Conservation (phyloP, 2,797 vertebrate species). For the Adelosebastes latens region DNA sequence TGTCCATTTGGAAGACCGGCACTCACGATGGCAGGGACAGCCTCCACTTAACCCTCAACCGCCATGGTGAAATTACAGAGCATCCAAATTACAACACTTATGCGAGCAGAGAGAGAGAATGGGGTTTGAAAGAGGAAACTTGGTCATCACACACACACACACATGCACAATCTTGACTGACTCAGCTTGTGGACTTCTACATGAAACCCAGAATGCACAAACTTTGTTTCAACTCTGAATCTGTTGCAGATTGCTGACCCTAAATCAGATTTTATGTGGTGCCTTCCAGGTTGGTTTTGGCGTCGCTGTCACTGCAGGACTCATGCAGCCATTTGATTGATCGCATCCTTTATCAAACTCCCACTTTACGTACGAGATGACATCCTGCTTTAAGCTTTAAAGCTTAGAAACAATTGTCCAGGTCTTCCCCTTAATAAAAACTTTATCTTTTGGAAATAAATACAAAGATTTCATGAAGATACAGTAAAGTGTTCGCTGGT, state of each 20-base stretch:
- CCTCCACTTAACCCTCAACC: conserved; percentile 84
- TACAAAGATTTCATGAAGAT: neutral
- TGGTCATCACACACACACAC: conserved; percentile 17
- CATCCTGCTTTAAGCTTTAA: neutral
- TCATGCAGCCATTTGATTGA: neutral
- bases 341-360: neutral
- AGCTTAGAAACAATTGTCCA: no score
- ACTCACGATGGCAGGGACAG: conserved; percentile 73
- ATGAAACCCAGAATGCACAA: conserved; percentile 32
- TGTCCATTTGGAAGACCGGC: conserved; percentile 67
- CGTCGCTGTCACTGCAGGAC: neutral
- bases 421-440: neutral
- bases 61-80: conserved; percentile 83
- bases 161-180: conserved; percentile 39
- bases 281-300: conserved; percentile 1
- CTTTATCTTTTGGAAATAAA: neutral
- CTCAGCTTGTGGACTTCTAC: conserved; percentile 45
- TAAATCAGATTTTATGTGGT: conserved; percentile 1
- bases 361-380: neutral
- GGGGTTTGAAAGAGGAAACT: conserved; percentile 59
- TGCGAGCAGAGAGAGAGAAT: conserved; percentile 41
- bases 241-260: conserved; percentile 34
- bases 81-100: conserved; percentile 82
- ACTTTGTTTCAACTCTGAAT: conserved; percentile 40
- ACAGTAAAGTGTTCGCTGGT: no score